Conservation (phyloP, 2,888 invertebrate genomes). For the Athripsodes cinereus region DNA sequence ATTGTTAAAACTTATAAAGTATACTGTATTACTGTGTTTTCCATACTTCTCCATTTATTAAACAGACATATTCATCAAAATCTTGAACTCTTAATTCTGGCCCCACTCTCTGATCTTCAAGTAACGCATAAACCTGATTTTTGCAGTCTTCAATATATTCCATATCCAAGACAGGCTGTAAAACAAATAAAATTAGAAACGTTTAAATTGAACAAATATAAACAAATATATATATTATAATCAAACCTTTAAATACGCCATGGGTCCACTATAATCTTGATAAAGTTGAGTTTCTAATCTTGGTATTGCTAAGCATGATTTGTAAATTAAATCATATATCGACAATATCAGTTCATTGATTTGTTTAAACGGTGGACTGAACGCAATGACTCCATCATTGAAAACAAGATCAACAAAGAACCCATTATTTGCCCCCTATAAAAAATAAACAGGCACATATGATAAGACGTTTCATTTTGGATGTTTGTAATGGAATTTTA, state of each 20-base stretch:
- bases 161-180: conserved; percentile 68
- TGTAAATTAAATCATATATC: conserved; percentile 68
- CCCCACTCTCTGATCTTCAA: conserved; percentile 66
- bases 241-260: conserved; percentile 32
- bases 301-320: conserved; percentile 65
- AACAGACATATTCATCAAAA: conserved; percentile 71
- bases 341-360: conserved; percentile 65
- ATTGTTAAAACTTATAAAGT: too few species aligned
- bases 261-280: conserved; percentile 50
- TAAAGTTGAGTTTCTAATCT: conserved; percentile 75
- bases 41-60: conserved; percentile 64
- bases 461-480: too few species aligned
- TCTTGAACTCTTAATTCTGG: conserved; percentile 69
- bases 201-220: background rate
- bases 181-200: conserved; percentile 15
- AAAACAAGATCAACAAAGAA: conserved; percentile 58
- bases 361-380: conserved; percentile 70
- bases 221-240: background rate
- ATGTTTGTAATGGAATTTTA: background rate
- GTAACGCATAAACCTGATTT: conserved; percentile 52
- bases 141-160: conserved; percentile 61
- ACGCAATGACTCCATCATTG: conserved; percentile 56
- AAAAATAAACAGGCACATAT: conserved; percentile 19
- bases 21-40: too few species aligned
- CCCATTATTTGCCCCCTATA: conserved; percentile 62